Evolutionary conservation across 2,797 vertebrate species (phyloP), one percentile per base, ranked within the genome.

Genomic region (Tolypeutes matacus): DNA sequence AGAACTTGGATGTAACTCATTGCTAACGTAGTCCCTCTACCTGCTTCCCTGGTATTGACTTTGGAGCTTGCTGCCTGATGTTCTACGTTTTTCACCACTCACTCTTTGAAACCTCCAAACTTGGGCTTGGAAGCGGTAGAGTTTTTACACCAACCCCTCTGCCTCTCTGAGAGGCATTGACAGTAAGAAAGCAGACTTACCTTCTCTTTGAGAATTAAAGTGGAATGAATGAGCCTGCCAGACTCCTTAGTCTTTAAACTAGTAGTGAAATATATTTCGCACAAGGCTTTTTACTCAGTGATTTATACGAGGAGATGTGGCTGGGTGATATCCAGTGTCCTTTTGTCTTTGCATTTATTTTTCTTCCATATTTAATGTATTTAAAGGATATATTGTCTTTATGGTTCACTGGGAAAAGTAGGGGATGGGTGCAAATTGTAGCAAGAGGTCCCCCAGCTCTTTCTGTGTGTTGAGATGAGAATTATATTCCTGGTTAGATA

Each of bases 341-440:
- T 98, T 98, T 98, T 97, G 98, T 98, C 98, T 98, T 98, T 98
- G 98, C 97, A 96, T 97, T 97, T 97, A 96, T 98, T 97, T 98
- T 97, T 96, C 81, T 82, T 78, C 76, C 89, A 97, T 98, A 97
- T 97, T 97, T 97, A 96, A 95, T 97, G 92, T 95, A 96, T 97
- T 93, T 94, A 97, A 97, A 97, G 96, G 97, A 84, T 77, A 31
- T 85, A 69, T 96, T 96, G 95, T 96, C 95, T 96, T 95, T 93
- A 89, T 97, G 97, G 96, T 93, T 97, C 94, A 88, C 85, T 86
- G 95, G 96, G 87, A 92, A 82, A 51, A 80, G 93, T 89, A 86
- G 65, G 88, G 84, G 94, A 67, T 81, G n/a, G 73, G 96, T 49
- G 42, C 89, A 77, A 42, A 86, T 97, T 97, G 93, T 96, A 95